A percentile compares a stretch with the other conserved stretches of the same genome.
These are phyloP conservation scores for Grus americana DNA, from an alignment of 2,113 vertebrate genomes.

Conservation along the genomic window DNA sequence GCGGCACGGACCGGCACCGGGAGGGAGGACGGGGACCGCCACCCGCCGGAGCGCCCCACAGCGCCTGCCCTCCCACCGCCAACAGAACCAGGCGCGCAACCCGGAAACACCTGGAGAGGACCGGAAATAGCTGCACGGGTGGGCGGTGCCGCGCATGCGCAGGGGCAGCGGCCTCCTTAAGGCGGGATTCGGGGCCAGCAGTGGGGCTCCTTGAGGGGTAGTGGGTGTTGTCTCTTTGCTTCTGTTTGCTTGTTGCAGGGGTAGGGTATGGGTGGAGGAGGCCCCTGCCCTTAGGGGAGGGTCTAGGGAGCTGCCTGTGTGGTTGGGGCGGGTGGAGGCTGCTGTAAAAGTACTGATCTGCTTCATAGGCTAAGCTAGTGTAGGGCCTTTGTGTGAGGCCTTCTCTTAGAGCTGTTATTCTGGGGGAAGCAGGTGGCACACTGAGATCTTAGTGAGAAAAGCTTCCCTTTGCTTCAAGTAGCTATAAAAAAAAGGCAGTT, in stretches of 20 bases:
- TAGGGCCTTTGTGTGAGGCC: rapidly evolving
- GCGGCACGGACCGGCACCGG: neutral
- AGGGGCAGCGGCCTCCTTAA: rapidly evolving
- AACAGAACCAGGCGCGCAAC: neutral
- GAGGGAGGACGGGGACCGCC: rapidly evolving
- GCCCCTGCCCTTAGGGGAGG: rapidly evolving
- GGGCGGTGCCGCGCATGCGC: neutral
- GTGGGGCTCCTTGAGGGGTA: too few species aligned
- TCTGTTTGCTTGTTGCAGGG: too few species aligned
- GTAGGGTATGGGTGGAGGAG: rapidly evolving
- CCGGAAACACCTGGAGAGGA: neutral
- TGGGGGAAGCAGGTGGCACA: neutral
- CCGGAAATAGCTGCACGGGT: neutral
- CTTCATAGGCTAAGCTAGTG: rapidly evolving
- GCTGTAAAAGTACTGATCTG: rapidly evolving
- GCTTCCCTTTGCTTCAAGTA: rapidly evolving
- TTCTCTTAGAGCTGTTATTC: rapidly evolving
- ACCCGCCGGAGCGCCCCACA: rapidly evolving
- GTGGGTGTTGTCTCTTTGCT: too few species aligned
- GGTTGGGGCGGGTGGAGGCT: rapidly evolving
- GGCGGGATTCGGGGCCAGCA: rapidly evolving
- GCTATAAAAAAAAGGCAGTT: neutral
- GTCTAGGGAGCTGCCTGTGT: rapidly evolving
- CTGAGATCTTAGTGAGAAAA: rapidly evolving
- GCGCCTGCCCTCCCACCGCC: neutral